These are phyloP conservation scores for Poecilia velifera DNA, from an alignment of 2,797 vertebrate species.

Conservation along the genomic window DNA sequence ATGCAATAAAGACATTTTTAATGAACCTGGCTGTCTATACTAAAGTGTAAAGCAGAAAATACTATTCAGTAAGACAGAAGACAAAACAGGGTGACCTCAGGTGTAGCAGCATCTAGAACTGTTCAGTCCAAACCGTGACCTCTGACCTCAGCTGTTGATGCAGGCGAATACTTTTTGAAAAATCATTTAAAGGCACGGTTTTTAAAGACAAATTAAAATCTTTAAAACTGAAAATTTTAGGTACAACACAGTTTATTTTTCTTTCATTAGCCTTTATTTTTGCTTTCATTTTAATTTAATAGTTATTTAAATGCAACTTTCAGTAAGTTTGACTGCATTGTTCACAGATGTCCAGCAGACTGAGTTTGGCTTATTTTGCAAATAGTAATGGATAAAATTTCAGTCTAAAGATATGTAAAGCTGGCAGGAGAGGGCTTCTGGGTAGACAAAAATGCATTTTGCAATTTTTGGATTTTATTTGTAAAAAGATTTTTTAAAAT, in stretches of 20 bases:
- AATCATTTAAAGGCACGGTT: too few relatives aligned
- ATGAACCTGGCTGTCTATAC: not conserved
- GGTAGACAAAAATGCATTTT: not conserved
- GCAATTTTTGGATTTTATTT: too few relatives aligned
- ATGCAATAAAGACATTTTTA: not conserved
- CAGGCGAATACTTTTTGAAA: too few relatives aligned
- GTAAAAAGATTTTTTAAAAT: too few relatives aligned
- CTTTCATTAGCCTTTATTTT: too few relatives aligned
- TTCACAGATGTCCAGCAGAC: not conserved
- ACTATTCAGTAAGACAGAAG: not conserved
- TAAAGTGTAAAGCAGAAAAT: not conserved
- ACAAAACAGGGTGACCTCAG: not conserved
- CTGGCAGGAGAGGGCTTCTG: too few relatives aligned
- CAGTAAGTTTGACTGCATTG: not conserved
- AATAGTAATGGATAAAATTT: not conserved
- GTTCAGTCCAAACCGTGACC: not conserved
- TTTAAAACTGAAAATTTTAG: too few relatives aligned
- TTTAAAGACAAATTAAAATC: too few relatives aligned
- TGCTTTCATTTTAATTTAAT: too few relatives aligned
- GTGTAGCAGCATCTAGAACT: not conserved
- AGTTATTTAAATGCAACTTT: too few relatives aligned
- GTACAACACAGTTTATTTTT: too few relatives aligned
- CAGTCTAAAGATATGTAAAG: not conserved
- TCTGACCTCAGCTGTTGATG: too few relatives aligned
- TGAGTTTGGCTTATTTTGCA: not conserved